These are phyloP conservation scores for Agrilus cyanescens DNA, from an alignment of 2,888 invertebrate species.

Conservation along the genomic window DNA sequence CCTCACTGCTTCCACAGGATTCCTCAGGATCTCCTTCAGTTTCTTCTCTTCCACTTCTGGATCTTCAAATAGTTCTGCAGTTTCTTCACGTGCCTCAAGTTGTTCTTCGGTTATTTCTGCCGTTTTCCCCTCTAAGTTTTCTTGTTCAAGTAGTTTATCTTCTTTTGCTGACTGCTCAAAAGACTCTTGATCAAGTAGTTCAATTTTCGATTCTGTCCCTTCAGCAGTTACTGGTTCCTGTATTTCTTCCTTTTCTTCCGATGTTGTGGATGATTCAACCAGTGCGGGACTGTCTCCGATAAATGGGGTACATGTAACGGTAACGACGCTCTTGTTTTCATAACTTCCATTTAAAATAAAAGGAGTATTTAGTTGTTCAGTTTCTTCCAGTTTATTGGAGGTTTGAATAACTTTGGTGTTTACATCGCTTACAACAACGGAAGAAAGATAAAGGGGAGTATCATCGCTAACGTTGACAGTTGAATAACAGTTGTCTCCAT, in stretches of 20 bases:
- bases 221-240: constrained; percentile 7
- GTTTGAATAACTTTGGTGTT: constrained; percentile 12
- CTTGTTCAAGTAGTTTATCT: neutral
- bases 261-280: too few species aligned
- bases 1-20: constrained; percentile 67
- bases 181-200: neutral
- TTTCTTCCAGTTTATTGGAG: too few species aligned
- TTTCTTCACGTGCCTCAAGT: neutral
- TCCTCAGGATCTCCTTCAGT: constrained; percentile 38
- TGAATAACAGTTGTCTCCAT: constrained; percentile 61
- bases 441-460: constrained; percentile 58
- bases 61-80: neutral
- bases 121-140: neutral
- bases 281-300: too few species aligned
- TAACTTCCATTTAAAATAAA: too few species aligned
- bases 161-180: constrained; percentile 8
- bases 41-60: constrained; percentile 6
- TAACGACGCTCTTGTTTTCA: too few species aligned
- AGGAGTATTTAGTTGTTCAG: too few species aligned
- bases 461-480: constrained; percentile 61
- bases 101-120: constrained; percentile 2
- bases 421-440: constrained; percentile 56
- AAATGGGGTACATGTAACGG: too few species aligned
- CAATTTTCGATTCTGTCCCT: neutral
- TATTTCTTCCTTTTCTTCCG: too few species aligned